These are phyloP conservation scores for Cinclus mexicanus DNA, from an alignment of 2,113 vertebrate species.

Conservation along the genomic window DNA sequence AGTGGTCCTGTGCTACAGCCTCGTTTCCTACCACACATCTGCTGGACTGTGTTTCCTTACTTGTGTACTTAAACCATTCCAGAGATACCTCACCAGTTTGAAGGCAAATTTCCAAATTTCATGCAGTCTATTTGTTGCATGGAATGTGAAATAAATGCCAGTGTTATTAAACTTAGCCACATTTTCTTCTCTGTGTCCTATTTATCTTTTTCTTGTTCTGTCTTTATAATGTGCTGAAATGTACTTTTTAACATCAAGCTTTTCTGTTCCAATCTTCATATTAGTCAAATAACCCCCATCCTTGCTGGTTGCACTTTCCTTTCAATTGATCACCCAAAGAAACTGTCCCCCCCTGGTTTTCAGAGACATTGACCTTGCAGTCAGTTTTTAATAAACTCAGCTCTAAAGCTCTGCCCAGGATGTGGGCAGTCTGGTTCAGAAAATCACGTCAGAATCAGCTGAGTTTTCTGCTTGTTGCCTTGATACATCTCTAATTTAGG, in stretches of 20 bases:
- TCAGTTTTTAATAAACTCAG: not conserved
- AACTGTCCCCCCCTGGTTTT: not conserved
- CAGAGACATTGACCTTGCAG: not conserved
- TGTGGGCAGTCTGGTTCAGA: not conserved
- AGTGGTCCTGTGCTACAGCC: not conserved
- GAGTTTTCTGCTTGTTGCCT: not conserved
- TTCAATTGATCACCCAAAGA: not conserved
- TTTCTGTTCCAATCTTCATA: not conserved
- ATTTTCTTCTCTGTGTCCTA: not conserved
- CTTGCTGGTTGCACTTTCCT: not conserved
- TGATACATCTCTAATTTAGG: not conserved
- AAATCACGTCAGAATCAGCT: not conserved
- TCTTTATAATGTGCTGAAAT: not conserved
- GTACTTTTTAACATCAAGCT: not conserved
- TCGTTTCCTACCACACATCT: not conserved
- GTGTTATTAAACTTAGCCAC: not conserved
- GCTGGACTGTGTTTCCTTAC: not conserved
- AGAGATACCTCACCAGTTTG: not conserved
- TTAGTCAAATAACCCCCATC: not conserved
- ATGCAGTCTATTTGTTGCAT: not conserved
- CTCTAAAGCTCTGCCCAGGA: not conserved
- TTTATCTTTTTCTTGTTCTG: not conserved
- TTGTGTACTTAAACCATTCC: not conserved
- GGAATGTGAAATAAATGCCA: not conserved
- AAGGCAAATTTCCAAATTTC: not conserved